Percentiles rank a stretch among this genome's conserved stretches.
These are phyloP conservation scores for Bettongia penicillata DNA, from an alignment of 2,113 vertebrate genomes.

Conservation along the genomic window DNA sequence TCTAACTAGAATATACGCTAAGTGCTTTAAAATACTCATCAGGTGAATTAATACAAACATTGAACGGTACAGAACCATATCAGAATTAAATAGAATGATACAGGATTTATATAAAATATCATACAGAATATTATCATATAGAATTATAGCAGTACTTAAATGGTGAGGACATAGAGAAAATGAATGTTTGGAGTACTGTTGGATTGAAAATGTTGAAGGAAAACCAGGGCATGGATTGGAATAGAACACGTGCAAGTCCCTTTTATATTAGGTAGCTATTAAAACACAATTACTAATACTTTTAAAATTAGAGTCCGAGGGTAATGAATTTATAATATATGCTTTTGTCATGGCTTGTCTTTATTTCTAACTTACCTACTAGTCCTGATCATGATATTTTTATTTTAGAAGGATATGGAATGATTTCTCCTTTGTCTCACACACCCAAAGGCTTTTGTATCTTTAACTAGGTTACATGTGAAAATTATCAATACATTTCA, in stretches of 20 bases:
- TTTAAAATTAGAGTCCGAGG: not conserved
- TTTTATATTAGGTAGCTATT: conserved; percentile 1
- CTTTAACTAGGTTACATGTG: conserved; percentile 11
- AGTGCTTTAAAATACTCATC: not conserved
- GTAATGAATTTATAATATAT: not conserved
- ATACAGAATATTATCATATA: too few species aligned
- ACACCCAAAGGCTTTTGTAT: not conserved
- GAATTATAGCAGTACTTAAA: not conserved
- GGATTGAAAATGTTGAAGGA: not conserved
- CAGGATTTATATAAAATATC: too few species aligned
- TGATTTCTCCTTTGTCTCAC: not conserved
- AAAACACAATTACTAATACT: not conserved
- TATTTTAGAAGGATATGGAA: conserved; percentile 5
- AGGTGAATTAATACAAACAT: not conserved
- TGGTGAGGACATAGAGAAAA: not conserved
- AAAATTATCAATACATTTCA: not conserved
- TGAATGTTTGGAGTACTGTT: not conserved
- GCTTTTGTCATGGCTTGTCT: conserved; percentile 15
- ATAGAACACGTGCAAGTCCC: not conserved
- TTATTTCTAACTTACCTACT: not conserved
- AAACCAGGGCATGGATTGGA: not conserved
- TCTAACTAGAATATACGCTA: not conserved
- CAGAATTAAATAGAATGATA: too few species aligned
- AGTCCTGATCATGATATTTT: not conserved
- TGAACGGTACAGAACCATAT: not conserved